Evolutionary conservation across 2,888 invertebrate species (phyloP).

Genomic region (Dryococelus australis): DNA sequence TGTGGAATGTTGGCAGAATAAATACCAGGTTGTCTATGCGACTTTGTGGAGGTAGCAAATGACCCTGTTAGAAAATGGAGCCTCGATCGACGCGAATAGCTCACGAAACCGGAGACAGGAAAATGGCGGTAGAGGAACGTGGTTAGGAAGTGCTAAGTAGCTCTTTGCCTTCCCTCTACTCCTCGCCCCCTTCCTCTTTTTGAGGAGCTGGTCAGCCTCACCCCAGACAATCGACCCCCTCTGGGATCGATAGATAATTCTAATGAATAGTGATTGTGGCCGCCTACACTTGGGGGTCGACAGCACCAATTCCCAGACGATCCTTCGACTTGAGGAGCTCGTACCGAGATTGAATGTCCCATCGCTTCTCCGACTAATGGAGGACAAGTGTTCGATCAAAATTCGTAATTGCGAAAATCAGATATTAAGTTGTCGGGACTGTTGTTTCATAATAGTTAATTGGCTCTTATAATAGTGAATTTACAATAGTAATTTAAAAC

Average conservation of each 20-base stretch:
- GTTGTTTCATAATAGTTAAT: too few relatives aligned
- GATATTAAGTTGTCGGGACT: too few relatives aligned
- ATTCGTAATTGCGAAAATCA: too few relatives aligned
- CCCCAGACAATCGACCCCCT: neutral
- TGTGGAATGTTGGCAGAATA: too few relatives aligned
- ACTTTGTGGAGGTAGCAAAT: too few relatives aligned
- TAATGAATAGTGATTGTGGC: constrained; percentile 16
- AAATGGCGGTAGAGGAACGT: too few relatives aligned
- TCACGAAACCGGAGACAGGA: neutral
- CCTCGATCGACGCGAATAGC: neutral
- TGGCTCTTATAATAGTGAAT: too few relatives aligned
- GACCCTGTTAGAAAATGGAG: too few relatives aligned
- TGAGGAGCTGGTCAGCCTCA: neutral
- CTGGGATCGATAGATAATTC: constrained; percentile 10
- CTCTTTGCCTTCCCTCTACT: neutral
- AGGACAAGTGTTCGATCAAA: neutral
- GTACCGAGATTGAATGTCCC: neutral
- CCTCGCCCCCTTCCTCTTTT: neutral
- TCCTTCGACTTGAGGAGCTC: neutral
- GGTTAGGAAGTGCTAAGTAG: neutral
- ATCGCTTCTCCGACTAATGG: neutral
- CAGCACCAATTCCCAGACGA: neutral
- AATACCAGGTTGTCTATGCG: too few relatives aligned
- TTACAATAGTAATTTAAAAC: too few relatives aligned
- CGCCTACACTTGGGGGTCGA: neutral